Evolutionary conservation across 2,113 vertebrate genomes (phyloP), one percentile per base, ranked within the genome.

Genomic region (Psilopogon haemacephalus): DNA sequence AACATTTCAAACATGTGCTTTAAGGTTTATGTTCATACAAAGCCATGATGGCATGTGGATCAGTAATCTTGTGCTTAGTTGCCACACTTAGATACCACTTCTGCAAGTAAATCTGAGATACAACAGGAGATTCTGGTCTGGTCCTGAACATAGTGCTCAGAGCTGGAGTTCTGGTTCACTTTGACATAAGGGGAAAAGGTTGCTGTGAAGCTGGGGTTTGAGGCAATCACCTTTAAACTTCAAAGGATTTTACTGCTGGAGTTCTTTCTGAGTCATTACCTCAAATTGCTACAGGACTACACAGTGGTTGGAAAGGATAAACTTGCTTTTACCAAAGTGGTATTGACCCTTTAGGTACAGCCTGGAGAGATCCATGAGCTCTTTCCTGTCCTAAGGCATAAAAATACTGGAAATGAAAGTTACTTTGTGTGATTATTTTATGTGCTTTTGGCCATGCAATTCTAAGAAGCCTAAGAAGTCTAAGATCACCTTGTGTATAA

Each of bases 391-490:
- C 67, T 71, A 50, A 83, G 60, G 78, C 86, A 88, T 74, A 37
- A 76, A 90, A 77, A 26, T 3, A 15, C 32, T 27, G 28, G 64
- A 67, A 60, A 72, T 46, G 26, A 42, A 75, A 52, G 16, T 75
- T 58, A 42, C 40, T 70, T 63, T n/a, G 20, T 73, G 11, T 46
- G 27, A 65, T 82, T 89, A 71, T 33, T 40, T 42, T 18, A 35
- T 7, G 46, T 78, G 71, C 35, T 93, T 96, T 94, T 94, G 42
- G 33, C 37, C 16, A 9, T 40, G 40, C 46, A n/a, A 63, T 40
- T 78, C 68, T 70, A 58, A 93, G 92, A 86, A 94, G 78, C 19
- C 4, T n/a, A n/a, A n/a, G n/a, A n/a, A n/a, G n/a, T n/a, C n/a
- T n/a, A n/a, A n/a, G 70, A 76, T 13, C 20, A 58, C 28, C 6